Base-by-base conservation (phyloP, 1,140 invertebrate species). In the Heliconius nattereri region DNA sequence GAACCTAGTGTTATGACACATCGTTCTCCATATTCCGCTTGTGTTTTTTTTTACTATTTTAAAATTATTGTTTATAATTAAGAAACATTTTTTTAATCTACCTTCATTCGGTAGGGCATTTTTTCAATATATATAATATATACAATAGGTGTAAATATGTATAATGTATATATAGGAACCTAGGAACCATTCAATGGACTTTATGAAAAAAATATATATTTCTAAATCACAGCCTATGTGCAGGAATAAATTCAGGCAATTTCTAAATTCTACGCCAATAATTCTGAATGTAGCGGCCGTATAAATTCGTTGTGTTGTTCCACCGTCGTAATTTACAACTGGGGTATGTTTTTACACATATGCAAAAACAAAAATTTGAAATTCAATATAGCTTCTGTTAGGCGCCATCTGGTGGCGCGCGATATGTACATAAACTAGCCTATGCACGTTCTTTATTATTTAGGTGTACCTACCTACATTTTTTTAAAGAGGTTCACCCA, bases 361-460 rank as follows among this genome's bases (percentile, higher is more conserved):
- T 78, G 77, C 77, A 78, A 81, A 81, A 76, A 78, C 71, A 78
- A 78, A 81, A 81, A 81, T 81, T 81, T 81, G 77, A 81, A 81
- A 78, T 81, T 81, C 80, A 81, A 81, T 81, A 81, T 73, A 19
- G 70, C 57, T 35, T 66, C 52, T 76, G 70, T 81, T 40, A 20
- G 77, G 60, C 77, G 77, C 73, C 77, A 81, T 81, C 77, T 81
- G 77, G 72, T 74, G 80, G 74, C n/a, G 20, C 54, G 72, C 52
- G 40, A 57, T 66, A 45, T 52, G 60, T 66, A 66, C 60, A 66
- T 66, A 29, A 79, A 79, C 57, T 66, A 52, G 29, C 19, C 26
- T 73, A 66, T 29, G 37, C 74, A 13, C 16, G 54, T 13, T 11
- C 3, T 29, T 29, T 74, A 73, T 73, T 45, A 73, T 78, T 73